These are phyloP conservation scores for Mya arenaria DNA, from an alignment of 1,140 invertebrate genomes.

Conservation along the genomic window DNA sequence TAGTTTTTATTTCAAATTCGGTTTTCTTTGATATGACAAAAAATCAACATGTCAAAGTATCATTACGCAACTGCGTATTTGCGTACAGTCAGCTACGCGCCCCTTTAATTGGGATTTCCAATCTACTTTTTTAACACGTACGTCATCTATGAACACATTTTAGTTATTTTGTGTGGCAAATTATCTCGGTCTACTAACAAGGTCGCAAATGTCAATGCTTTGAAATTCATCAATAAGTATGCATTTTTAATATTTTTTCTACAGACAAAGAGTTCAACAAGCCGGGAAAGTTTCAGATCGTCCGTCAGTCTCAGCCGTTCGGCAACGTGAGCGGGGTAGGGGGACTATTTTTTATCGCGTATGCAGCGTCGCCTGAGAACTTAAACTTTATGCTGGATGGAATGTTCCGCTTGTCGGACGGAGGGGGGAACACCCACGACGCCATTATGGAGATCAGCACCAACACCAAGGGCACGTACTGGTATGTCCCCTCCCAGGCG, in stretches of 20 bases:
- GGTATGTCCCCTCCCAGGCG: slow-evolving; percentile 76
- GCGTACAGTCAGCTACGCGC: no score
- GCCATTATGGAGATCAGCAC: slow-evolving; percentile 75
- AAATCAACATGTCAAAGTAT: no score
- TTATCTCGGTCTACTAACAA: no score
- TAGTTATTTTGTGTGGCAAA: no score
- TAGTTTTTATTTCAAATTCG: no score
- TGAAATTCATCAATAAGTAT: no score
- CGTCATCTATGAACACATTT: no score
- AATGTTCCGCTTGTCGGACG: slow-evolving; percentile 76
- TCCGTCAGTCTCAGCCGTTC: slow-evolving; percentile 77
- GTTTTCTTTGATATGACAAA: no score
- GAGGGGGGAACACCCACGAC: slow-evolving; percentile 62
- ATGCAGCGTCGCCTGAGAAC: slow-evolving; percentile 71
- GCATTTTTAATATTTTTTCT: neutral
- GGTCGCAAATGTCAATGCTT: no score
- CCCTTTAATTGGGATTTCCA: no score
- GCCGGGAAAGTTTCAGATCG: slow-evolving; percentile 63
- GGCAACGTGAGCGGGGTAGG: slow-evolving; percentile 68
- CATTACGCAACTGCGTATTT: no score
- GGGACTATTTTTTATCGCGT: slow-evolving; percentile 79
- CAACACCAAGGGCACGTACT: slow-evolving; percentile 77
- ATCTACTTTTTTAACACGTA: no score
- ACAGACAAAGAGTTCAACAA: neutral
- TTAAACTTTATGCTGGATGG: slow-evolving; percentile 77